Evolutionary conservation across 2,113 vertebrate genomes (phyloP), one percentile per base, ranked within the genome.

Genomic region (Clarias magur): DNA sequence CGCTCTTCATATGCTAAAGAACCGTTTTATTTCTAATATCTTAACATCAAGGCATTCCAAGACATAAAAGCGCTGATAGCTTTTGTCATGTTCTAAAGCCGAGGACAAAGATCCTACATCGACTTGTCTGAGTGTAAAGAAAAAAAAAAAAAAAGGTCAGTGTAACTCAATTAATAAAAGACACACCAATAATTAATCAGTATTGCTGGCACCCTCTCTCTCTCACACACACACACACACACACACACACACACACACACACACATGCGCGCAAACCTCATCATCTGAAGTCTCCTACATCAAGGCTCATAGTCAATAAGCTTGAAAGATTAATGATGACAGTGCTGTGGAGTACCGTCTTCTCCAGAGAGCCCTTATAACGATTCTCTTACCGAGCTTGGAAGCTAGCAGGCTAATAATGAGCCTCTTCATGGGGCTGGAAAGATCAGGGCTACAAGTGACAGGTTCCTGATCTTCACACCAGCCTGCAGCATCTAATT

Each of bases 391-490:
- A 54, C 84, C 25, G 84, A 65, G 42, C 38, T 67, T 19, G 17
- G 75, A 85, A 30, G 73, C 84, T 79, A 34, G 76, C 63, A 62
- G n/a, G 67, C 76, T 62, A 88, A 80, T 84, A 57, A 86, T 84
- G 81, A 72, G 3, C 12, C 42, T 82, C 83, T 82, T 21, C n/a
- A 56, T 38, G 38, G 54, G 42, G 48, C 73, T 63, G 21, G 38
- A 54, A 67, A 89, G 82, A 87, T 87, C 86, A 89, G 65, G 82
- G 75, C 25, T 15, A 82, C 25, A 83, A 80, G 42, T 79, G 79
- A 83, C 86, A 60, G n/a, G 25, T 67, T 73, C 82, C 54, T n/a
- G 78, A 19, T 73, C 86, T 82, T 62, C 67, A 67, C 79, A 68
- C 84, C 19, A 21, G 34, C 67, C 82, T 30, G 38, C 63, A 11